These are phyloP conservation scores for Pycnomerus fuliginosus DNA, from an alignment of 2,888 invertebrate genomes.

Conservation along the genomic window DNA sequence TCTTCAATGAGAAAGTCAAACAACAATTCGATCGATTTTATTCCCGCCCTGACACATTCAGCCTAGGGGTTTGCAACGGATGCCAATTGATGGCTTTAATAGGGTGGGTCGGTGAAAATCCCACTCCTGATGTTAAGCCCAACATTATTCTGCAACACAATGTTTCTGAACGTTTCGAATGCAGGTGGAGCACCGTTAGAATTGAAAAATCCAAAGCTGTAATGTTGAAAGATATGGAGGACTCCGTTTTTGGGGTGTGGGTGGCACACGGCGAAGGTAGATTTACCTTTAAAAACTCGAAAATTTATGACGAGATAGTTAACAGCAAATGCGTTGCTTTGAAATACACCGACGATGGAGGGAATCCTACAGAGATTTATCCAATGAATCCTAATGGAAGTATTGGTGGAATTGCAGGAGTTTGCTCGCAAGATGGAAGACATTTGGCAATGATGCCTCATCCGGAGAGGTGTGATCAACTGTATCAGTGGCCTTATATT, in stretches of 20 bases:
- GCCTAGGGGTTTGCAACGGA: conserved; percentile 97
- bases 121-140: conserved; percentile 46
- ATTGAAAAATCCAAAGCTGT: conserved; percentile 73
- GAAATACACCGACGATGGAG: conserved; percentile 81
- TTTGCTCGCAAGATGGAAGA: conserved; percentile 87
- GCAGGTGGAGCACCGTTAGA: conserved; percentile 57
- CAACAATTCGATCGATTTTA: conserved; percentile 76
- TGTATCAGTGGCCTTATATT: conserved; percentile 87
- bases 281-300: conserved; percentile 61
- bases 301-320: conserved; percentile 56
- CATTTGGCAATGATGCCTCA: conserved; percentile 99
- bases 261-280: conserved; percentile 94
- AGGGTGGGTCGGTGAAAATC: conserved; percentile 77
- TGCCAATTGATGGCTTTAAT: conserved; percentile 94
- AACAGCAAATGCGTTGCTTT: conserved; percentile 69
- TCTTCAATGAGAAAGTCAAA: conserved; percentile 74
- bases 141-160: conserved; percentile 81
- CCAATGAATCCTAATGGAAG: conserved; percentile 97
- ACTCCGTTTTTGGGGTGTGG: conserved; percentile 92
- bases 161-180: conserved; percentile 83
- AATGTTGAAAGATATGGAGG: conserved; percentile 88
- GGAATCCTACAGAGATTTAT: conserved; percentile 74
- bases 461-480: conserved; percentile 83
- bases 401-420: conserved; percentile 75
- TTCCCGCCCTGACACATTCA: conserved; percentile 80